These are phyloP conservation scores for Drosophila cardini DNA, from an alignment of 1,140 invertebrate species.

Conservation along the genomic window DNA sequence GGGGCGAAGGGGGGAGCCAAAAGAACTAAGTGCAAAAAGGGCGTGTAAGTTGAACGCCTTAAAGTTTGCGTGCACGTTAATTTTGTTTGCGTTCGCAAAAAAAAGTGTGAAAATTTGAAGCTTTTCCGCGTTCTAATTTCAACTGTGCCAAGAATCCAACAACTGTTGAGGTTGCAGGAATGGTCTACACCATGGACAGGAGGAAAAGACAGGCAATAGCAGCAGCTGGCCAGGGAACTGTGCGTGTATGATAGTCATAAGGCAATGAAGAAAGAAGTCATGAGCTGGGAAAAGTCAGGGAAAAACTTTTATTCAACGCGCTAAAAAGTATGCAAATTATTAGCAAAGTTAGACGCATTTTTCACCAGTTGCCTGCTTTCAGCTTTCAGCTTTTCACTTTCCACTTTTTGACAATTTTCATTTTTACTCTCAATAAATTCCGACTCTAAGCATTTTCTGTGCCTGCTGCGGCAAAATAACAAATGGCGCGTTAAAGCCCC, in stretches of 20 bases:
- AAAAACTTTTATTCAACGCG: conserved; percentile 57
- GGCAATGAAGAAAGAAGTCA: neutral
- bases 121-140: conserved; percentile 69
- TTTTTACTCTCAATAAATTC: conserved; percentile 58
- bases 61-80: conserved; percentile 71
- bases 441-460: conserved; percentile 12
- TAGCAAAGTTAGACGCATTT: conserved; percentile 77
- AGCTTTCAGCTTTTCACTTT: conserved; percentile 44
- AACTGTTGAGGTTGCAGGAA: conserved; percentile 8
- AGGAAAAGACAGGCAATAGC: conserved; percentile 13
- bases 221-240: conserved; percentile 23
- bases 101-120: conserved; percentile 77
- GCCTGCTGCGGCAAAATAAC: conserved; percentile 15
- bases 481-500: conserved; percentile 16
- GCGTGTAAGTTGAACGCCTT: conserved; percentile 62
- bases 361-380: conserved; percentile 45
- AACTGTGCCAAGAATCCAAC: conserved; percentile 32
- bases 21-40: conserved; percentile 15
- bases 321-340: conserved; percentile 81
- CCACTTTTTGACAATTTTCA: conserved; percentile 64
- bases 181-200: neutral
- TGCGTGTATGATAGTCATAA: conserved; percentile 48
- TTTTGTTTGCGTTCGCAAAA: conserved; percentile 72
- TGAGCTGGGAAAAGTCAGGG: neutral
- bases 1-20: neutral